Conservation (phyloP, 1,140 invertebrate genomes). For the Aphelenchoides fujianensis region DNA sequence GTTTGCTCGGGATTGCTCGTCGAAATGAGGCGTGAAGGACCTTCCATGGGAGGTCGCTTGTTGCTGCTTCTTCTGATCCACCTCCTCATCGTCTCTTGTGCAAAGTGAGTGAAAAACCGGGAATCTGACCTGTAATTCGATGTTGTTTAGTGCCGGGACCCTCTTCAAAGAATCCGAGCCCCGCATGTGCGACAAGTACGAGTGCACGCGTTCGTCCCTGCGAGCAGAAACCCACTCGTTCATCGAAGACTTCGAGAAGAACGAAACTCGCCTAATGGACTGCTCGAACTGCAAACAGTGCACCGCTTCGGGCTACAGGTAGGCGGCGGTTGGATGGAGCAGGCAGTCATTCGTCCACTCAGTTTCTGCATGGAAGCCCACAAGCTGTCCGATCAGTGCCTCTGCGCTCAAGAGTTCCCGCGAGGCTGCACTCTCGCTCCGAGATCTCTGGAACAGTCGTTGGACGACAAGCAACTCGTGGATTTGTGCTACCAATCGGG, state of each 20-base stretch:
- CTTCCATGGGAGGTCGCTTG: no score
- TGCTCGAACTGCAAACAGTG: conserved; percentile 23
- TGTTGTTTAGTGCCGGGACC: background rate
- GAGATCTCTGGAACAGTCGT: background rate
- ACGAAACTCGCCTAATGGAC: background rate
- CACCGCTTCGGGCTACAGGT: conserved; percentile 31
- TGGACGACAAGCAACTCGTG: conserved; percentile 14
- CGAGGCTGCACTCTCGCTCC: conserved; percentile 4
- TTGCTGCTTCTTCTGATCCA: background rate
- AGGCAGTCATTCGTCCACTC: no score
- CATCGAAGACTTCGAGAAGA: background rate
- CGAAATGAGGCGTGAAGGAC: no score
- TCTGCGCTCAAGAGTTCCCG: conserved; percentile 22
- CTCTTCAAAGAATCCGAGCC: background rate
- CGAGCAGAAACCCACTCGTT: background rate
- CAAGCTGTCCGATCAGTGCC: background rate
- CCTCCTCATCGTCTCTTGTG: background rate
- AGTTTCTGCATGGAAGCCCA: background rate
- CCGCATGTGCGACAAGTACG: conserved; percentile 4
- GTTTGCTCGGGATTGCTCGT: no score
- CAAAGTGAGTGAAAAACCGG: background rate
- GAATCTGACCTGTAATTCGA: background rate
- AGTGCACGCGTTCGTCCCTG: background rate
- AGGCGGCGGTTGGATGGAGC: no score
- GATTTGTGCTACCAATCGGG: conserved; percentile 28